phyloP scores from a whole-genome alignment of 1,140 invertebrate species.

The Nasonia longicornis region DNA sequence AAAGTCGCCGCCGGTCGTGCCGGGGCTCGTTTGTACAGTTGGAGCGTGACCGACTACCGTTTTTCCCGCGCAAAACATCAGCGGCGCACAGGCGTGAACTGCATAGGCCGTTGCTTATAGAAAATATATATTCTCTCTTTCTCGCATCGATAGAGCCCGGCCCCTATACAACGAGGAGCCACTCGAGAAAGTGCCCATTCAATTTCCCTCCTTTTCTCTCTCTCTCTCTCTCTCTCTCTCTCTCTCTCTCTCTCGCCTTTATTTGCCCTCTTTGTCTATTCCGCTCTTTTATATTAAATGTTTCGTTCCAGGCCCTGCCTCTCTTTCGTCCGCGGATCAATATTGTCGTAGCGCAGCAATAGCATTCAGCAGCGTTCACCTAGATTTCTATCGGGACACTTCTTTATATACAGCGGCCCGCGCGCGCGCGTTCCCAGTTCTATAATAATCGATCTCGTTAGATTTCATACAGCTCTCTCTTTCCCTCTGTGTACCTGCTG shows the following conservation, averaged over 20 bases:
- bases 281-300: slow-evolving; percentile 10
- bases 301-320: neutral
- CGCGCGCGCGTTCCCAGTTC: neutral
- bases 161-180: neutral
- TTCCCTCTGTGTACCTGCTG: neutral
- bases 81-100: neutral
- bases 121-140: slow-evolving; percentile 4
- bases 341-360: neutral
- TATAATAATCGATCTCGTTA: neutral
- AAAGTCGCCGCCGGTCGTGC: neutral
- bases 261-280: slow-evolving; percentile 12
- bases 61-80: no score
- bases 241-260: neutral
- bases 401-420: neutral
- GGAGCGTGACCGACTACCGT: neutral
- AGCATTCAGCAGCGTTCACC: neutral
- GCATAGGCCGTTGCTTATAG: neutral
- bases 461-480: neutral
- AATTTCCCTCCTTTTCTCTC: neutral
- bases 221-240: neutral
- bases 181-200: slow-evolving; percentile 30
- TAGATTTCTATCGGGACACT: neutral
- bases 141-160: slow-evolving; percentile 1
- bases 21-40: neutral
- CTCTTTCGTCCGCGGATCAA: neutral